phyloP scores from a whole-genome alignment of 2,797 vertebrate species.

The Melanotaenia maccullochi region DNA sequence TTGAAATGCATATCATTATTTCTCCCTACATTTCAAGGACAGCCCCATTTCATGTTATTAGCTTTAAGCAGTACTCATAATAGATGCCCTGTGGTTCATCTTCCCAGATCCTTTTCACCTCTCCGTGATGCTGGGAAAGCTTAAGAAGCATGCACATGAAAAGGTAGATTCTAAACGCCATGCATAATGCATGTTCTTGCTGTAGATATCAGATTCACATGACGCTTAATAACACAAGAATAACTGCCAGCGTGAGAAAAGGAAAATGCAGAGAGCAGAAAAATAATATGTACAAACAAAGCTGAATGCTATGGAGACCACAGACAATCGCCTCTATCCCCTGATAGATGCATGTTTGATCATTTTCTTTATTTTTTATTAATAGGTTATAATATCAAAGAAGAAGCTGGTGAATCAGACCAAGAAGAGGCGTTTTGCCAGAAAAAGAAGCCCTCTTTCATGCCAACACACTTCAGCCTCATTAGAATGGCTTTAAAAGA shows the following conservation, averaged over 20 bases:
- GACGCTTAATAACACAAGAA: constrained; percentile 56
- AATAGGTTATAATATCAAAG: constrained; percentile 55
- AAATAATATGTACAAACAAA: constrained; percentile 53
- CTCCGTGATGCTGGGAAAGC: constrained; percentile 45
- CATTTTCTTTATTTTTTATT: constrained; percentile 47
- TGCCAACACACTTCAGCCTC: constrained; percentile 54
- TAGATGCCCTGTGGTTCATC: constrained; percentile 53
- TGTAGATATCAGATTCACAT: constrained; percentile 55
- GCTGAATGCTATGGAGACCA: constrained; percentile 7
- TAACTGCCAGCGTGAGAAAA: constrained; percentile 39
- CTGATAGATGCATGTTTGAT: constrained; percentile 39
- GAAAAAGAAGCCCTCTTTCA: constrained; percentile 44
- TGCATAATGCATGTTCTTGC: constrained; percentile 79
- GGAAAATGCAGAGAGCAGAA: constrained; percentile 20
- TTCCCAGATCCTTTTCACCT: constrained; percentile 44
- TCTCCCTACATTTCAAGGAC: constrained; percentile 58
- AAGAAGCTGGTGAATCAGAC: constrained; percentile 56
- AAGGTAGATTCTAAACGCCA: constrained; percentile 62
- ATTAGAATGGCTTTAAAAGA: constrained; percentile 55
- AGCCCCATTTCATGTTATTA: constrained; percentile 60
- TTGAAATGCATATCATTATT: constrained; percentile 64
- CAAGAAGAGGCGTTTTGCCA: constrained; percentile 51
- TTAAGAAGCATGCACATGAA: constrained; percentile 67
- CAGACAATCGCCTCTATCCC: constrained; percentile 34
- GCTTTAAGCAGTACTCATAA: constrained; percentile 65